Base-by-base conservation (phyloP, 2,888 invertebrate genomes). In the Zaprionus obscuricornis region DNA sequence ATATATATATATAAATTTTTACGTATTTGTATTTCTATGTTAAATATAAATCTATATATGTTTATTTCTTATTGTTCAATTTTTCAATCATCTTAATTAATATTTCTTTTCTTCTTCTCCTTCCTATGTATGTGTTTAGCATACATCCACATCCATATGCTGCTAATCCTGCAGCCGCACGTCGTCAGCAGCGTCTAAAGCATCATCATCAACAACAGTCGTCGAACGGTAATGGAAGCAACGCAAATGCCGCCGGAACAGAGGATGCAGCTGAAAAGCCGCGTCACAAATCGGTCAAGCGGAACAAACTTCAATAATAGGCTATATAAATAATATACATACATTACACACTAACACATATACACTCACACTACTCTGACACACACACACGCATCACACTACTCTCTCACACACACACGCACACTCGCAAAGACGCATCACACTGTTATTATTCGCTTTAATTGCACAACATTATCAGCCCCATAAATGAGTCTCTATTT, bases 131-230 rank as follows among this genome's bases (percentile, higher is more conserved):
- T 22, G 39, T 20, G 40, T 22, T 51, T 78, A 90, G 90, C 75
- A 85, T 90, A 54, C 90, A 90, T 81, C 88, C 89, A 71, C 90
- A 90, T 87, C 90, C 90, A n/a, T 90, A 90, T 75, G 89, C 89
- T 69, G 74, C 85, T 14, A 82, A 87, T 49, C 64, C 64, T 0
- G 64, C 54, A 20, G 86, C 87, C 13, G 83, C 84, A 16, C 87
- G 90, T 59, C 89, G 90, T 46, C 87, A 88, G 50, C 86, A 87
- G 56, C 89, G 89, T 60, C 66, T 86, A 33, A 89, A 89, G 74
- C 87, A 85, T 36, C 85, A 81, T 49, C 86, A 87, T 24, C 59
- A 54, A 5, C 59, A 52, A 34, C 56, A 67, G n/a, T 55, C 60
- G 7, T 37, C 47, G 4, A 37, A 36, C 24, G 43, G 10, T 10